Conservation (phyloP, 2,113 vertebrate genomes). For the Boleophthalmus pectinirostris region DNA sequence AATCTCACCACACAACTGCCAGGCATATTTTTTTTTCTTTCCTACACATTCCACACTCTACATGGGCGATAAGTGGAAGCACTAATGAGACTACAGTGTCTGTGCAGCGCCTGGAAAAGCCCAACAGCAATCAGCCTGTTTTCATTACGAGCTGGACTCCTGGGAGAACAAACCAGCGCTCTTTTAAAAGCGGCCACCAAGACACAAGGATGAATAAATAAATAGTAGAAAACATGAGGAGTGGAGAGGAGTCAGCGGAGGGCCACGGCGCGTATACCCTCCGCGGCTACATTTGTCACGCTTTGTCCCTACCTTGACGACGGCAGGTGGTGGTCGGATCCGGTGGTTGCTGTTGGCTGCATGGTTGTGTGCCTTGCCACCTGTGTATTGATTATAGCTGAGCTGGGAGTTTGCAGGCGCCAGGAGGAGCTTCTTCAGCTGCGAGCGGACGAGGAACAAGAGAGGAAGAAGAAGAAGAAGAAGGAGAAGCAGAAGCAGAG, state of each 20-base stretch:
- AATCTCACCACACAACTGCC: constrained; percentile 45
- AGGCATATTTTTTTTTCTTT: constrained; percentile 19
- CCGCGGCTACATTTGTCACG: constrained; percentile 43
- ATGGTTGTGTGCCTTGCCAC: constrained; percentile 95
- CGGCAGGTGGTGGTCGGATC: constrained; percentile 93
- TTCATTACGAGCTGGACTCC: constrained; percentile 66
- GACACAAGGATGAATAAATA: constrained; percentile 55
- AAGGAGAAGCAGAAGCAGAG: no score
- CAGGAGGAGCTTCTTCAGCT: constrained; percentile 99
- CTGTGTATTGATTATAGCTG: constrained; percentile 98
- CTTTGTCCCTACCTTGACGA: constrained; percentile 90
- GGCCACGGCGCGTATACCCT: constrained; percentile 15
- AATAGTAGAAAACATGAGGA: constrained; percentile 38
- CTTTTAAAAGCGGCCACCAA: constrained; percentile 59
- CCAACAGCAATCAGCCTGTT: constrained; percentile 74
- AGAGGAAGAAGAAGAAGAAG: background rate
- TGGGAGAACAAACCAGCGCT: constrained; percentile 53
- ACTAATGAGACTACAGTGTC: constrained; percentile 72
- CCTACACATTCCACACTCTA: constrained; percentile 53
- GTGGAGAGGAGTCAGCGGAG: constrained; percentile 33
- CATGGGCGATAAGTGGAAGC: constrained; percentile 58
- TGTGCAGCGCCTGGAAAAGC: constrained; percentile 61
- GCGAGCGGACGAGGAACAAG: constrained; percentile 65
- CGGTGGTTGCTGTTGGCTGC: constrained; percentile 91
- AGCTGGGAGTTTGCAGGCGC: constrained; percentile 98